Evolutionary conservation across 2,888 invertebrate genomes (phyloP), one percentile per base, ranked within the genome.

Genomic region (Odontocolon sp.): DNA sequence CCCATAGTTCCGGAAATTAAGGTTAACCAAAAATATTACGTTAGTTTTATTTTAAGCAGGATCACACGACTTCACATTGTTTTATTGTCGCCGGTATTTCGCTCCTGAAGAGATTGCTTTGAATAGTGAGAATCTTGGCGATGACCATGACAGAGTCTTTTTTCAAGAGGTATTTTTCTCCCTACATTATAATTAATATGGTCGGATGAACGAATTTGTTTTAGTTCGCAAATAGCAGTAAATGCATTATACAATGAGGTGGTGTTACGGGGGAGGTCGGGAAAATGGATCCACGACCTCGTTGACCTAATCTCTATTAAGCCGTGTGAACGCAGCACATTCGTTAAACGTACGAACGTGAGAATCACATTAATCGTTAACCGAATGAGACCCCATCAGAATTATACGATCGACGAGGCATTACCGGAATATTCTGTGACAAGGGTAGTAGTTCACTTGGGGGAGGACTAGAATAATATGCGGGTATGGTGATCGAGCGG

Each of bases 1-100:
- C 33, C 33, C 69, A 36, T 68, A 66, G 76, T 69, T 81, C 63
- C 68, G 76, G 63, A 77, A 78, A 81, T 76, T 77, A 72, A 78
- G 69, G 70, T 74, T 31, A 63, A 59, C 73, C 54, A 71, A 72
- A 71, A 77, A 61, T 63, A 56, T 59, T 33, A 36, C 31, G 54
- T 45, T 54, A 11, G 6, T 66, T 71, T 70, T 67, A 38, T 50
- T 42, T 64, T 11, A 63, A 59, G 28, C 40, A 54, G 54, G 54
- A 61, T 75, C 76, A 78, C 38, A 77, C 67, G 70, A 42, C 64
- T 64, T 64, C 67, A 33, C 61, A 52, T 75, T 75, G 64, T 64
- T 14, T 45, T 8, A 2, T 4, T n/a, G 23, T 36, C 40, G 38
- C 28, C 66, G 67, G 31, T 11, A 26, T 45, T 59, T 47, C 40